phyloP scores from a whole-genome alignment of 92 coral and sea anemone species.

The Zoanthus solanderi region DNA sequence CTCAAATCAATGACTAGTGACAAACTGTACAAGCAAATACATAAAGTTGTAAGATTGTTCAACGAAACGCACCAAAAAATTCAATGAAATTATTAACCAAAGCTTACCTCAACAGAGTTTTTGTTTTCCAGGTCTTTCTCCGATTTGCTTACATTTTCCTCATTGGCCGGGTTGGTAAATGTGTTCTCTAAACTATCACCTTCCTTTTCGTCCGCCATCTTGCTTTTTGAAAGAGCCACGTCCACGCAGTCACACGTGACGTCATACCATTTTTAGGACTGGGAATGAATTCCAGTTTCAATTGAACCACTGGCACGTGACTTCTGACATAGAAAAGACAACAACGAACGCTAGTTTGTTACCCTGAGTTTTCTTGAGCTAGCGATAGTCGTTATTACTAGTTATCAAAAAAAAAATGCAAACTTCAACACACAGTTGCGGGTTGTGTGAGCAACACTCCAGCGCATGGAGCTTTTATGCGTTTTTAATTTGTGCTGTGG shows the following conservation, averaged over 20 bases:
- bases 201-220: constrained; percentile 95
- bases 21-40: neutral
- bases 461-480: too few species aligned
- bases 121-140: constrained; percentile 12
- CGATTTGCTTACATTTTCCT: constrained; percentile 36
- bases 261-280: constrained; percentile 65
- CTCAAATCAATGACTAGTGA: neutral
- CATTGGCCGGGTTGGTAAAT: constrained; percentile 18
- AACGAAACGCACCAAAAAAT: neutral
- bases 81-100: neutral
- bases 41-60: neutral
- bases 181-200: neutral
- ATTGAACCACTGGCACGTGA: too few species aligned
- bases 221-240: constrained; percentile 88
- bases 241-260: constrained; percentile 98
- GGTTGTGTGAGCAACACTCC: too few species aligned
- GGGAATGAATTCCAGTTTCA: neutral
- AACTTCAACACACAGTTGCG: too few species aligned
- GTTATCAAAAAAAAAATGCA: too few species aligned
- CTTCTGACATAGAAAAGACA: too few species aligned
- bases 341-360: too few species aligned
- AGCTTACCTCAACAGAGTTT: constrained; percentile 40
- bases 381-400: too few species aligned
- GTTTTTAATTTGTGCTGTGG: too few species aligned
- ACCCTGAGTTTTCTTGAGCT: too few species aligned